These are phyloP conservation scores for Euplagia quadripunctaria DNA, from an alignment of 2,888 invertebrate genomes.

Conservation along the genomic window DNA sequence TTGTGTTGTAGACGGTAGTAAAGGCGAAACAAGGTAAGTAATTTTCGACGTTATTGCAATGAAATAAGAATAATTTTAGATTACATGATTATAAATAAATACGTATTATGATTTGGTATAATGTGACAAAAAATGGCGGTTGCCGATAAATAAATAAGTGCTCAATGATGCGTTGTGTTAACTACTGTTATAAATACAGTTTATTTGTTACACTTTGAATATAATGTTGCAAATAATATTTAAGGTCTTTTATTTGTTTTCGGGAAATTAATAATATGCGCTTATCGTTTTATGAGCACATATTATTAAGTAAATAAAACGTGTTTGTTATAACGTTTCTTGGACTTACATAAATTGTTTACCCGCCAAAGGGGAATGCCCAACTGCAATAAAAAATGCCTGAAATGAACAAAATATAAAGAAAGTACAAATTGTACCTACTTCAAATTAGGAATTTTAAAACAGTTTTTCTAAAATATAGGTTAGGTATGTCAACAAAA, in stretches of 20 bases:
- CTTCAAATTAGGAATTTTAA: too few relatives aligned
- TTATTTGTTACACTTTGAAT: slow-evolving; percentile 38
- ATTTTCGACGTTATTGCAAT: slow-evolving; percentile 15
- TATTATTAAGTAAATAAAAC: too few relatives aligned
- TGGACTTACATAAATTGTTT: too few relatives aligned
- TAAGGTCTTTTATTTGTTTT: slow-evolving; percentile 20
- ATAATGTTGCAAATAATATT: slow-evolving; percentile 27
- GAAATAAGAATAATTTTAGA: neutral
- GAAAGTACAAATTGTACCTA: too few relatives aligned
- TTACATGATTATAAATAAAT: slow-evolving; percentile 33
- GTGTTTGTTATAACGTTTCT: too few relatives aligned
- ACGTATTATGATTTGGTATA: slow-evolving; percentile 52
- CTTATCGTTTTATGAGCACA: neutral
- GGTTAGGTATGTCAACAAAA: too few relatives aligned
- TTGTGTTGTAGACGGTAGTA: slow-evolving; percentile 4
- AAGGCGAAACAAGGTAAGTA: neutral
- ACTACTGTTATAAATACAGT: slow-evolving; percentile 42
- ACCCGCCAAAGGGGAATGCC: too few relatives aligned
- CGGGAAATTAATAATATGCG: neutral
- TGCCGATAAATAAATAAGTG: slow-evolving; percentile 50
- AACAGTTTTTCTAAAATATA: too few relatives aligned
- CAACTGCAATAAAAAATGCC: too few relatives aligned
- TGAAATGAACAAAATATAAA: too few relatives aligned
- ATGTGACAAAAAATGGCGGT: slow-evolving; percentile 52
- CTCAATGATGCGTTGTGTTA: slow-evolving; percentile 49